These are phyloP conservation scores for Cryptoleucopteryx plumbea DNA, from an alignment of 2,113 vertebrate genomes.

Conservation along the genomic window DNA sequence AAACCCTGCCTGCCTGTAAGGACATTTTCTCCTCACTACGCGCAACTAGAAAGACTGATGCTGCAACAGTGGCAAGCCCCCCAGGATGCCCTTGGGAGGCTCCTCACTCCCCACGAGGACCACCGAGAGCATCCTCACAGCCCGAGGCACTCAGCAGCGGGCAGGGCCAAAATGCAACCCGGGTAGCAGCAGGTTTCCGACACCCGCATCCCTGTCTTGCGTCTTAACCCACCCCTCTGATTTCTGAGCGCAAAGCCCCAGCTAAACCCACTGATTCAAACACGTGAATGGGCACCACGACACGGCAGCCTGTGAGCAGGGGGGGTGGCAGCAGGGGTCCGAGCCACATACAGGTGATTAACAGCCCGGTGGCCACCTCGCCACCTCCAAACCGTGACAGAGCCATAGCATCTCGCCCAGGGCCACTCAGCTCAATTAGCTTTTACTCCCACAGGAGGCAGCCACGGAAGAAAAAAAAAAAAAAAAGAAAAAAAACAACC, in stretches of 20 bases:
- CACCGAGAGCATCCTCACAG: not conserved
- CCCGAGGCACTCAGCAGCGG: fast-evolving
- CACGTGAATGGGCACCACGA: fast-evolving
- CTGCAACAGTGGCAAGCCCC: fast-evolving
- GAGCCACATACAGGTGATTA: fast-evolving
- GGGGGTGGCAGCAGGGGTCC: not conserved
- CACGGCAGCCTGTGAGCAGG: not conserved
- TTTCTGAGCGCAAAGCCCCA: not conserved
- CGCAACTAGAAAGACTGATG: not conserved
- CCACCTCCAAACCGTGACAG: not conserved
- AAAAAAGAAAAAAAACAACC: too few relatives aligned
- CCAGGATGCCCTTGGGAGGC: too few relatives aligned
- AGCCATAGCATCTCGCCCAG: not conserved
- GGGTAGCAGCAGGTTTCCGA: not conserved
- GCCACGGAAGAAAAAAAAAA: not conserved
- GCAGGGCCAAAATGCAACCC: not conserved
- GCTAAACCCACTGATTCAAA: not conserved
- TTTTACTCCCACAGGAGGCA: not conserved
- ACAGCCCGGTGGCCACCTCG: not conserved
- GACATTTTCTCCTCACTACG: not conserved
- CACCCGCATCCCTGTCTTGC: not conserved
- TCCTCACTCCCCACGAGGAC: not conserved
- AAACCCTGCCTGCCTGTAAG: too few relatives aligned
- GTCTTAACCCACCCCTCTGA: not conserved
- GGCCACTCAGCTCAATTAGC: too few relatives aligned